phyloP scores from a whole-genome alignment of 1,140 invertebrate species.

The Bombus confusus region DNA sequence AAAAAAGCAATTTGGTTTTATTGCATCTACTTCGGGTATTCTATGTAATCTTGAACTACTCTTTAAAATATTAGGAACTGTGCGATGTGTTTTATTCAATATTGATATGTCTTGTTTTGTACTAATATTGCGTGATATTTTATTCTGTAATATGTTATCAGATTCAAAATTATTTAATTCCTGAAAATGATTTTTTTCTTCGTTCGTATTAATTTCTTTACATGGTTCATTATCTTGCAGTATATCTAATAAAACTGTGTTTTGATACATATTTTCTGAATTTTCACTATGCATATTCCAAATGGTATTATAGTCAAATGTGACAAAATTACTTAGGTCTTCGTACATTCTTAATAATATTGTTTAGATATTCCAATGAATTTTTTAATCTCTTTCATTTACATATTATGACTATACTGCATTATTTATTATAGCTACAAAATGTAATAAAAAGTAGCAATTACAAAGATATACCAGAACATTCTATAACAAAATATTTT shows the following conservation, averaged over 20 bases:
- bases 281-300: neutral
- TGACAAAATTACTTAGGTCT: neutral
- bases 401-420: neutral
- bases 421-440: neutral
- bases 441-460: neutral
- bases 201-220: neutral
- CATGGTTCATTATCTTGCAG: neutral
- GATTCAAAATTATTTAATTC: neutral
- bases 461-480: neutral
- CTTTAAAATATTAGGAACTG: slow-evolving; percentile 61
- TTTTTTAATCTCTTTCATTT: neutral
- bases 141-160: neutral
- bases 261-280: neutral
- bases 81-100: slow-evolving; percentile 3
- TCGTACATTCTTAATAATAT: neutral
- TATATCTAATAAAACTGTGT: neutral
- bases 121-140: neutral
- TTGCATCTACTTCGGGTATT: neutral
- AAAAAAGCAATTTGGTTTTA: neutral
- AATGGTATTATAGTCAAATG: neutral
- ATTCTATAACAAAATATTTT: neutral
- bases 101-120: neutral
- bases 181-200: neutral
- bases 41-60: slow-evolving; percentile 14
- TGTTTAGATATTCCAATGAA: neutral